These are phyloP conservation scores for Sinonovacula constricta DNA, from an alignment of 1,140 invertebrate genomes.

Conservation along the genomic window DNA sequence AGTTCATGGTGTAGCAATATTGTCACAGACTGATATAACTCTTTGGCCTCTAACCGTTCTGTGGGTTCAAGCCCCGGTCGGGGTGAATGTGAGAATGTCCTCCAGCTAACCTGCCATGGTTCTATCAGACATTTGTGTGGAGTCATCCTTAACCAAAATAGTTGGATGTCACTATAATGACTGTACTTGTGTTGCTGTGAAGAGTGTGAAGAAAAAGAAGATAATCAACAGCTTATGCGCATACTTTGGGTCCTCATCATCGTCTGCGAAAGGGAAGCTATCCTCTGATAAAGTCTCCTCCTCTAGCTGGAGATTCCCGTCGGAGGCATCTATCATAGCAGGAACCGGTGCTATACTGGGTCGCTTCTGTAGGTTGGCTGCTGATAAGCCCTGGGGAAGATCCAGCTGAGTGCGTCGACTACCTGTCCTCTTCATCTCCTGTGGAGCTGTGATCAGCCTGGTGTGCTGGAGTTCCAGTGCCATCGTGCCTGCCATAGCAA, in stretches of 20 bases:
- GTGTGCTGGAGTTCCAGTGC: slow-evolving; percentile 75
- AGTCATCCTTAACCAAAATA: too few relatives aligned
- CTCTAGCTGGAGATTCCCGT: slow-evolving; percentile 65
- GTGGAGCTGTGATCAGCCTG: slow-evolving; percentile 30
- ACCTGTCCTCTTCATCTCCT: slow-evolving; percentile 35
- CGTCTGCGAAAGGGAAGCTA: slow-evolving; percentile 51
- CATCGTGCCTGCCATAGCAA: slow-evolving; percentile 66
- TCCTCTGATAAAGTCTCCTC: slow-evolving; percentile 56
- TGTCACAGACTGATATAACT: too few relatives aligned
- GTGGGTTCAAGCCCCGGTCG: too few relatives aligned
- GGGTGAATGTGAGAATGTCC: too few relatives aligned
- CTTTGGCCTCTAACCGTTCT: too few relatives aligned
- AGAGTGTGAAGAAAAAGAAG: too few relatives aligned
- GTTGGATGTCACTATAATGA: too few relatives aligned
- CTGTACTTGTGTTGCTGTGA: too few relatives aligned
- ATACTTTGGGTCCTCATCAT: slow-evolving; percentile 62
- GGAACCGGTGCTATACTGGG: slow-evolving; percentile 80
- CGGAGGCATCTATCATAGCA: slow-evolving; percentile 75
- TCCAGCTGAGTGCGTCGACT: slow-evolving; percentile 60
- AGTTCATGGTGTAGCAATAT: too few relatives aligned
- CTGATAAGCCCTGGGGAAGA: slow-evolving; percentile 68
- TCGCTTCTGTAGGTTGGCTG: slow-evolving; percentile 71
- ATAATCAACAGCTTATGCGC: too few relatives aligned
- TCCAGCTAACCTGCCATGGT: too few relatives aligned
- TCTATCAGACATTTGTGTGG: too few relatives aligned